Base-by-base conservation (phyloP, 2,888 invertebrate genomes). In the Drosophila maculinotata region DNA sequence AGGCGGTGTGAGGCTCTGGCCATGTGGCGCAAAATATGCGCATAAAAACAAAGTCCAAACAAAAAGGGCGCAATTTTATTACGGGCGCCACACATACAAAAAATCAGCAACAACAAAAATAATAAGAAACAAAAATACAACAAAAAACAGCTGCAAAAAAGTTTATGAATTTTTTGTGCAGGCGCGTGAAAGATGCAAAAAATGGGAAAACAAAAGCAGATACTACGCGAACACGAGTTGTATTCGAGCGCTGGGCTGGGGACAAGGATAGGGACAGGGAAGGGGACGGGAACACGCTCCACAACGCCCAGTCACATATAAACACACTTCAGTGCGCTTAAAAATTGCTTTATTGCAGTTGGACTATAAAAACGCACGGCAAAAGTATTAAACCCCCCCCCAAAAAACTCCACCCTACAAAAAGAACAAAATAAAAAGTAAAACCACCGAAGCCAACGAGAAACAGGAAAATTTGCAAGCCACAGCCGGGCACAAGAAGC, bases 181-280 rank as follows among this genome's bases (percentile, higher is more conserved):
- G 82, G 82, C 88, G 86, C 86, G 86, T 82, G 88, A 87, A 87
- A 87, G 76, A 85, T 82, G 88, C 79, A 87, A 86, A 80, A 79
- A 58, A 68, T 42, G 20, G 49, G 54, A 80, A 59, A 84, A 69
- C 78, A 64, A 81, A 79, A 84, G 85, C 78, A 77, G 82, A 80
- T 73, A 69, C 73, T 51, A 79, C 76, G 81, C 44, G 58, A 73
- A 79, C 38, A 47, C 36, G 60, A 74, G 79, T 60, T 75, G 73
- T 75, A 79, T 79, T 48, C 25, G 28, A 15, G 42, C 28, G 20
- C n/a, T n/a, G 20, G 20, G n/a, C 31, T 12, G 35, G 63, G 63
- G 10, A n/a, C 51, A 20, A n/a, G n/a, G n/a, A n/a, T n/a, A n/a
- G n/a, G n/a, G n/a, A n/a, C n/a, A n/a, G n/a, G n/a, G n/a, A n/a